Evolutionary conservation across 1,140 invertebrate genomes (phyloP).

Genomic region (Acromyrmex echinatior): DNA sequence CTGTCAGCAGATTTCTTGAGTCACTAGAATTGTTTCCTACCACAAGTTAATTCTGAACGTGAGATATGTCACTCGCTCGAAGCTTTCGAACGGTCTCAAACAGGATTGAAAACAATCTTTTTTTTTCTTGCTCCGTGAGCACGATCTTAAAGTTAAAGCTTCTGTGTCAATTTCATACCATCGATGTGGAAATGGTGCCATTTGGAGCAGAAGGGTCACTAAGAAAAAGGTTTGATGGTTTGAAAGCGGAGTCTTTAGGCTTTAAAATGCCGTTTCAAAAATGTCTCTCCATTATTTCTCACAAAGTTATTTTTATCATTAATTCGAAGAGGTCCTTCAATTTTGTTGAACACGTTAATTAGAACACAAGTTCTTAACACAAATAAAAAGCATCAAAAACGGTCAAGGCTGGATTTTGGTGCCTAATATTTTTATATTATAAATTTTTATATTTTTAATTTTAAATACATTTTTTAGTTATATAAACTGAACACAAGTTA

Average conservation of each 20-base stretch:
- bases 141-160: neutral
- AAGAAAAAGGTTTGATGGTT: neutral
- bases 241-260: neutral
- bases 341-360: neutral
- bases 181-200: neutral
- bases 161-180: neutral
- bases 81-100: neutral
- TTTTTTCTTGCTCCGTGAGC: neutral
- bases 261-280: neutral
- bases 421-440: too few relatives aligned
- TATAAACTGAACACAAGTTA: too few relatives aligned
- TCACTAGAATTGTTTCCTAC: neutral
- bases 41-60: slow-evolving; percentile 7
- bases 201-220: neutral
- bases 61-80: neutral
- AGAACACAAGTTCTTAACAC: neutral
- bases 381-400: too few relatives aligned
- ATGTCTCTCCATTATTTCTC: neutral
- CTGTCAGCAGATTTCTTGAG: slow-evolving; percentile 21
- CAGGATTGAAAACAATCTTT: neutral
- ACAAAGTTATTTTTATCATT: neutral
- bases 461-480: too few relatives aligned
- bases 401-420: too few relatives aligned
- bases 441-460: too few relatives aligned
- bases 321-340: neutral